A percentile compares a stretch with the other conserved stretches of the same genome.
phyloP scores from a whole-genome alignment of 2,888 invertebrate genomes.

The Ectemnius cavifrons region DNA sequence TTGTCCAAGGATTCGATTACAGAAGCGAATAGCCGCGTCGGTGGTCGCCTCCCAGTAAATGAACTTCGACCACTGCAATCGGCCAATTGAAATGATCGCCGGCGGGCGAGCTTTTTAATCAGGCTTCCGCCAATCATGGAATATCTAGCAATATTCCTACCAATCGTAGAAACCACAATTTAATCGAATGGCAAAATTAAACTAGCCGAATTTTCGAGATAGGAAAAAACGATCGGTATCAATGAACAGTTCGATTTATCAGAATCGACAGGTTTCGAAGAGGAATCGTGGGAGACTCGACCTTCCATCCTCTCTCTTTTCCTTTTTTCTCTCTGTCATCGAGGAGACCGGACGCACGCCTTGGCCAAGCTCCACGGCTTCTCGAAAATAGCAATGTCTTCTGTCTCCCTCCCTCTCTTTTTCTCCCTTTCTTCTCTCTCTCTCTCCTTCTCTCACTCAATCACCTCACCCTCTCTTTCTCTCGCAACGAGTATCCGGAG shows the following conservation, averaged over 20 bases:
- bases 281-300: slow-evolving; percentile 16
- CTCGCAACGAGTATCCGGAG: neutral
- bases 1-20: no score
- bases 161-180: no score
- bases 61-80: no score
- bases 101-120: no score
- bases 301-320: slow-evolving; percentile 23
- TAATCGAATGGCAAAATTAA: no score
- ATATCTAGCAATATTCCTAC: no score
- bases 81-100: no score
- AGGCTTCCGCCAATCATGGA: no score
- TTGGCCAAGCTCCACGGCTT: slow-evolving; percentile 58
- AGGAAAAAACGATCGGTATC: no score
- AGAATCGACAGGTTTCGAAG: neutral
- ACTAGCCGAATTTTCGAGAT: no score
- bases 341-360: slow-evolving; percentile 44
- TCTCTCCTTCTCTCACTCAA: slow-evolving; percentile 22
- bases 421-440: slow-evolving; percentile 18
- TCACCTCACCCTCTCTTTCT: slow-evolving; percentile 23
- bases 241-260: neutral
- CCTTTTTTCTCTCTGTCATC: slow-evolving; percentile 5
- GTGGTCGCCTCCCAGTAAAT: no score
- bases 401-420: slow-evolving; percentile 31
- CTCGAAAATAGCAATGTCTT: slow-evolving; percentile 61
- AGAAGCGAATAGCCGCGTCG: no score